Conservation (phyloP, 2,113 vertebrate species). For the Hippolais icterina region DNA sequence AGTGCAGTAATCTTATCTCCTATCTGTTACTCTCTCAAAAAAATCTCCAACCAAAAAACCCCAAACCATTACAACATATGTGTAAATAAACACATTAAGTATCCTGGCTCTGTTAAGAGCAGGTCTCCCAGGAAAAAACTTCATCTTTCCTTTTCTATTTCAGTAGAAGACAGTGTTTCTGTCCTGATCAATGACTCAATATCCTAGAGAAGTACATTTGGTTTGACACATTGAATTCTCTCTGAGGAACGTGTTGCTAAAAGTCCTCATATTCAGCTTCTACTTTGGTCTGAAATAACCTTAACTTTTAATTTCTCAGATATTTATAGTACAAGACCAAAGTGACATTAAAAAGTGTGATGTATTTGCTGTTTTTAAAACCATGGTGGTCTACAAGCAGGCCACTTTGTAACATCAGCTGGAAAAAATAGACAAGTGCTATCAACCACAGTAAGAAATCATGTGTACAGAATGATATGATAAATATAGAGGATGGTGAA, state of each 20-base stretch:
- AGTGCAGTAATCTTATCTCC: neutral
- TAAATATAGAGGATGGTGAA: neutral
- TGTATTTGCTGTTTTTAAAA: neutral
- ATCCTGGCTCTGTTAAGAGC: neutral
- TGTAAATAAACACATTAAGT: neutral
- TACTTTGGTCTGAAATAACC: neutral
- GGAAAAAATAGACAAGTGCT: neutral
- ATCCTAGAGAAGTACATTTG: neutral
- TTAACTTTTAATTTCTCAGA: constrained; percentile 5
- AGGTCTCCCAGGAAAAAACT: neutral
- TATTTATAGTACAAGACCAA: neutral
- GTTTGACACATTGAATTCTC: neutral
- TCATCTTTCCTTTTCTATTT: neutral
- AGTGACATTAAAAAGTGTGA: neutral
- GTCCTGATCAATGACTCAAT: neutral
- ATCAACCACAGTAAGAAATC: neutral
- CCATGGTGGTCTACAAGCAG: neutral
- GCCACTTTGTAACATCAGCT: neutral
- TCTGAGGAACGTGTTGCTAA: neutral
- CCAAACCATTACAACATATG: neutral
- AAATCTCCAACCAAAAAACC: neutral
- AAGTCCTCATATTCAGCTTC: neutral
- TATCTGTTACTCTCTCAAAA: neutral
- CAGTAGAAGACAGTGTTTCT: neutral
- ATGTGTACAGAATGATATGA: neutral